Evolutionary conservation across 1,140 invertebrate species (phyloP).

Genomic region (Linepithema humile): DNA sequence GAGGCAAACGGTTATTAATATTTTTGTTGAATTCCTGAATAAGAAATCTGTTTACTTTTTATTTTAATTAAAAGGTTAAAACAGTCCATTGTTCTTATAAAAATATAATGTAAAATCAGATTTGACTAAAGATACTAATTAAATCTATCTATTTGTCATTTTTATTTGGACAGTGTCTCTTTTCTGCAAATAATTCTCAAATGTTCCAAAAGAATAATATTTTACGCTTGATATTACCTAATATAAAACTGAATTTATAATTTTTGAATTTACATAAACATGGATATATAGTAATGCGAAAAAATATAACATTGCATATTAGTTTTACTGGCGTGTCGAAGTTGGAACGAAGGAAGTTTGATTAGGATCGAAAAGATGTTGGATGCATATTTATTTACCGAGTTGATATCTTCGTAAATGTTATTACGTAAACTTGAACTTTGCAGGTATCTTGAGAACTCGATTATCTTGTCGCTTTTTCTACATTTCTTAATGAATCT

Average conservation of each 20-base stretch:
- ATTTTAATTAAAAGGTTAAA: not conserved
- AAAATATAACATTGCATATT: constrained; percentile 5
- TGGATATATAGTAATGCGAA: not conserved
- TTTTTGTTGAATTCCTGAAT: not conserved
- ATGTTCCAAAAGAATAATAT: constrained; percentile 5
- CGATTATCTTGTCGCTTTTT: not conserved
- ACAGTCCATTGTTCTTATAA: not conserved
- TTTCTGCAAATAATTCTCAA: not conserved
- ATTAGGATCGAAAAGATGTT: constrained; percentile 37
- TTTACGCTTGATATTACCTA: not conserved
- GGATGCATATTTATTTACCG: constrained; percentile 8
- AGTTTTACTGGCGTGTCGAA: not conserved
- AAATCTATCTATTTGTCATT: constrained; percentile 7
- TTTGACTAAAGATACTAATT: not conserved
- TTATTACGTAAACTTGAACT: constrained; percentile 8
- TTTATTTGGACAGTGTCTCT: not conserved
- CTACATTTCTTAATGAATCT: not conserved
- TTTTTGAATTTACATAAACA: not conserved
- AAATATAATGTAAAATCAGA: not conserved
- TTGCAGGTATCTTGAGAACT: not conserved
- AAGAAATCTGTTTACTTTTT: not conserved
- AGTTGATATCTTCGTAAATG: not conserved
- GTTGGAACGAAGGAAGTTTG: constrained; percentile 26
- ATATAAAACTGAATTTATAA: not conserved
- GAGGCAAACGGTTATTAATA: not conserved